Evolutionary conservation across 1,140 invertebrate species (phyloP), one percentile per base, ranked within the genome.

Genomic region (Triops cancriformis): DNA sequence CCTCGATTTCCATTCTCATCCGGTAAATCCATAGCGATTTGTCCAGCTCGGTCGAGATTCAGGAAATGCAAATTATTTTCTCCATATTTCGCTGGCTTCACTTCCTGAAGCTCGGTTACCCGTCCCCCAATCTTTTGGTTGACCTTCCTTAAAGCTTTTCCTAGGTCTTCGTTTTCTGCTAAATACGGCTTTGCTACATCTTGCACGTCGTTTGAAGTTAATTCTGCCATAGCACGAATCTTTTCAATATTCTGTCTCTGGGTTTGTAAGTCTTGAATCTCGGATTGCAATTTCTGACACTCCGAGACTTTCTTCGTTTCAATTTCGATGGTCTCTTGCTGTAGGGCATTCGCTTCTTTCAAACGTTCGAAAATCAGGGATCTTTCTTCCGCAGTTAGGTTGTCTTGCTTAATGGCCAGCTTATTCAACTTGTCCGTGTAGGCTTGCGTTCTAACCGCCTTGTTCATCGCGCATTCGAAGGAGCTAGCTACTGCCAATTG

Each of bases 21-120:
- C 11, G 23, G 23, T 0, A 75, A n/a, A 41, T 75, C 74, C 28
- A 75, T 37, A 12, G 74, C 74, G n/a, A 42, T 42, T 75, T 75
- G 74, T 26, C 28, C 28, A 41, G 23, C 31, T 12, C 28, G 74
- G 1, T 75, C 74, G 1, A n/a, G 23, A 27, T n/a, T 75, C 11
- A 75, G 74, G n/a, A 75, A 75, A 41, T 75, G 74, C 0, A 75
- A 11, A 42, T 75, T 75, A 23, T 37, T 11, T n/a, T 26, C n/a
- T 26, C 74, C 74, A 42, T 26, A 9, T 37, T 75, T 75, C 23
- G n/a, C 28, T 0, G 74, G 74, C 23, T 41, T n/a, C 0, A 75
- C 31, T 26, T 75, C 1, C 0, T 4, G 23, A 18, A 45, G 43
- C 18, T 45, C 18, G 1, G 9, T n/a, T 37, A 26, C 23, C 43